These are phyloP conservation scores for Philonicus albiceps DNA, from an alignment of 2,888 invertebrate genomes.

Conservation along the genomic window DNA sequence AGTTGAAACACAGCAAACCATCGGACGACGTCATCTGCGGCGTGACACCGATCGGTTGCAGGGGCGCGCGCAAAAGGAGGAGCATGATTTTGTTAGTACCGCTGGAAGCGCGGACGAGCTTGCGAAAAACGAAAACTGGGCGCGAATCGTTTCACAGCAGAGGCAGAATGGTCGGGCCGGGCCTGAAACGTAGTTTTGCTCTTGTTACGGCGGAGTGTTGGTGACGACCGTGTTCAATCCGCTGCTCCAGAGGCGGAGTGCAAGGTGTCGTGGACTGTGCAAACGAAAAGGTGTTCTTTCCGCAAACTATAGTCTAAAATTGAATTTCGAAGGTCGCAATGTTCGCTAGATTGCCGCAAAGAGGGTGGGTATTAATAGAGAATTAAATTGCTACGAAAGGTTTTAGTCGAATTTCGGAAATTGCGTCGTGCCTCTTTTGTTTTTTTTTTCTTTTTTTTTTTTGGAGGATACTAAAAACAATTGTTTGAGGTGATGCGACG, in stretches of 20 bases:
- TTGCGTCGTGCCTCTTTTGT: background rate
- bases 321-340: background rate
- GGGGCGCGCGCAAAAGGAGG: constrained; percentile 24
- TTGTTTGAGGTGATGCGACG: background rate
- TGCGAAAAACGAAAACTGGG: background rate
- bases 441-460: too few species aligned
- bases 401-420: background rate
- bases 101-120: background rate
- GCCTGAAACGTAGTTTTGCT: constrained; percentile 9
- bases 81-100: background rate
- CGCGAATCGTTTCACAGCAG: background rate
- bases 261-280: background rate
- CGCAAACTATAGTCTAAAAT: background rate
- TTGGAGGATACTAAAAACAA: background rate
- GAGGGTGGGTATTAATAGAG: background rate
- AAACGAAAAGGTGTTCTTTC: background rate
- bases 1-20: background rate
- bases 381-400: background rate
- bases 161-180: background rate
- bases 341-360: background rate
- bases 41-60: background rate
- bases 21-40: background rate
- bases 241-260: background rate
- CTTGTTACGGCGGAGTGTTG: background rate
- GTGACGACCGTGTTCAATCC: background rate